Base-by-base conservation (phyloP, 2,797 vertebrate genomes). In the Diglossa cyanea region DNA sequence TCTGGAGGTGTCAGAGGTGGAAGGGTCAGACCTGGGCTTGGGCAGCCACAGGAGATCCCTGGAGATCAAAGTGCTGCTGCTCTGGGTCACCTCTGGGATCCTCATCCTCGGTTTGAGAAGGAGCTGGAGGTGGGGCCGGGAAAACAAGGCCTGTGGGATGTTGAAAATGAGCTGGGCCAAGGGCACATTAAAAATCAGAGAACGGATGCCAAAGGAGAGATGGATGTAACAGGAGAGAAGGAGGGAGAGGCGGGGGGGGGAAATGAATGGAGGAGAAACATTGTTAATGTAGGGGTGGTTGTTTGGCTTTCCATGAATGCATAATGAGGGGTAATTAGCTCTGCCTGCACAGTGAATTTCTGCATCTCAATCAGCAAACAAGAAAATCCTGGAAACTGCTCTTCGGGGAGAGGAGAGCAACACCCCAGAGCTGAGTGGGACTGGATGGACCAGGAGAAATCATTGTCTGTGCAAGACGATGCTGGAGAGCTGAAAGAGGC, bases 71-170 rank as follows among this genome's bases (percentile, higher is more conserved):
- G 80, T 77, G 54, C 18, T 68, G 65, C 72, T 91, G 76, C 86
- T 83, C 80, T 60, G 94, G 90, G 91, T 94, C 94, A 88, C 66
- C 76, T 68, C 72, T 78, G 72, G 84, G 48, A 92, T 78, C n/a
- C 65, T 31, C 13, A 84, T 94, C 60, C 82, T 96, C 90, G 45
- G 5, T 51, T 20, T 58, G 45, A 77, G 81, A 80, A 71, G 75
- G 67, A 91, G 88, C 39, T 90, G 74, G 65, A 83, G 44, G 71
- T 25, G 7, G 50, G 17, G 28, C 42, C 79, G n/a, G 37, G n/a
- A 83, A 83, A 87, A 77, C 72, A 83, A 77, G 40, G 19, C n/a
- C 71, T 39, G 53, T 78, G 80, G 84, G 80, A 63, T 84, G 63
- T 18, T 65, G 70, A 65, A 93, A 94, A 53, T 9, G 66, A 87